Evolutionary conservation across 2,113 vertebrate species (phyloP).

Genomic region (Andinoacara biseriatus): DNA sequence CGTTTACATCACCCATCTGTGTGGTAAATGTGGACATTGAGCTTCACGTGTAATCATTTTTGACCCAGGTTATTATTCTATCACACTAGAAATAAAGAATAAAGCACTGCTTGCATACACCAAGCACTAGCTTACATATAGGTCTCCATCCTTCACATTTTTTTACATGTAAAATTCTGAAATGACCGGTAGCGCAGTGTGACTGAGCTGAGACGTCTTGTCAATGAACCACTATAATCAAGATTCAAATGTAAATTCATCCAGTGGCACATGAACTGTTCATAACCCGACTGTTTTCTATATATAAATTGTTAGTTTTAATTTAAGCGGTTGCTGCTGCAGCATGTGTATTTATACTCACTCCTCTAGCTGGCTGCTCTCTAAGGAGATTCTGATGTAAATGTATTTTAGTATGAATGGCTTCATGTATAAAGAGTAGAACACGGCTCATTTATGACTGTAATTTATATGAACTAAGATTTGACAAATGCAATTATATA

Average conservation of each 20-base stretch:
- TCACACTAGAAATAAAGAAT: neutral
- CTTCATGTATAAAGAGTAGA: slow-evolving; percentile 69
- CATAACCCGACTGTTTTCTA: slow-evolving; percentile 29
- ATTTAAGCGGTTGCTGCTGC: slow-evolving; percentile 69
- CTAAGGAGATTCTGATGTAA: slow-evolving; percentile 70
- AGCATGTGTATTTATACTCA: slow-evolving; percentile 73
- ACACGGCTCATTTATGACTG: slow-evolving; percentile 43
- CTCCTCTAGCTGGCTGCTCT: slow-evolving; percentile 71
- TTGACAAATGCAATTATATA: slow-evolving; percentile 21
- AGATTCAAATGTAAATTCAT: slow-evolving; percentile 36
- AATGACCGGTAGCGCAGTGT: slow-evolving; percentile 25
- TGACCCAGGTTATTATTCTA: neutral
- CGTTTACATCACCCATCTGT: neutral
- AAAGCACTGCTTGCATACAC: neutral
- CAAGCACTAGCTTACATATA: slow-evolving; percentile 27
- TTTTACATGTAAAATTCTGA: neutral
- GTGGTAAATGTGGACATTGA: neutral
- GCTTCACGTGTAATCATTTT: neutral
- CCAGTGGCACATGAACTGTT: slow-evolving; percentile 64
- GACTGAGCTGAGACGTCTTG: slow-evolving; percentile 41
- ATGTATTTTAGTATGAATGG: slow-evolving; percentile 65
- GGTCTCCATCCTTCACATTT: neutral
- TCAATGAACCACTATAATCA: slow-evolving; percentile 56
- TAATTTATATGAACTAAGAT: slow-evolving; percentile 70
- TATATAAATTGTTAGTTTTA: slow-evolving; percentile 52